A percentile compares a stretch with the other conserved stretches of the same genome.
phyloP scores from a whole-genome alignment of 2,888 invertebrate species.

The Stenodera caucasica region DNA sequence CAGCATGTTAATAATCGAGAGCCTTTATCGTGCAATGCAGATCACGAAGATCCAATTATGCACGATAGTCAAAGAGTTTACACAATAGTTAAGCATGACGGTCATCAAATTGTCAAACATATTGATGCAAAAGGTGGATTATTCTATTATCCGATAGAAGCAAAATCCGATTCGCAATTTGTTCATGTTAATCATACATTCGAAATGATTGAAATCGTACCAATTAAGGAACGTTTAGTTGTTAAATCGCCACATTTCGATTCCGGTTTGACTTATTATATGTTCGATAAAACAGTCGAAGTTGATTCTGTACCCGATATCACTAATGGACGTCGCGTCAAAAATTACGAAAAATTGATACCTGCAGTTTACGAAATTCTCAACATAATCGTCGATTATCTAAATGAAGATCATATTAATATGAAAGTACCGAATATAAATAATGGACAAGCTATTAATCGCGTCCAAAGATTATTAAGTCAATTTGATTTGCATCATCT shows the following conservation, averaged over 20 bases:
- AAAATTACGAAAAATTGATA: constrained; percentile 41
- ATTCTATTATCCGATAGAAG: constrained; percentile 39
- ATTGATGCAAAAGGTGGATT: constrained; percentile 41
- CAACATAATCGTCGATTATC: constrained; percentile 45
- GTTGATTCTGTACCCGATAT: constrained; percentile 41
- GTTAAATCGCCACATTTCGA: constrained; percentile 27
- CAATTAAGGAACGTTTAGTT: constrained; percentile 32
- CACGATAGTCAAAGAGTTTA: constrained; percentile 40
- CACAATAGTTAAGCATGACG: constrained; percentile 33
- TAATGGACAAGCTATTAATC: constrained; percentile 48
- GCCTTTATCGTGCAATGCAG: constrained; percentile 41
- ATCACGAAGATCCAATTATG: constrained; percentile 41
- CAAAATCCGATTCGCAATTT: constrained; percentile 47
- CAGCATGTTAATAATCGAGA: constrained; percentile 41
- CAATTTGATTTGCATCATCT: constrained; percentile 47
- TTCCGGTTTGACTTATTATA: constrained; percentile 42
- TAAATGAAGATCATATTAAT: constrained; percentile 48
- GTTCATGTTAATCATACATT: constrained; percentile 54
- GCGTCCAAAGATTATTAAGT: constrained; percentile 44
- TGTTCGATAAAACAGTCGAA: constrained; percentile 27
- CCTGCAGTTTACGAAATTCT: constrained; percentile 45
- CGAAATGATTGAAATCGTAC: constrained; percentile 38
- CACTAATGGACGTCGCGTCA: constrained; percentile 46
- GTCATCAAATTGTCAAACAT: constrained; percentile 30
- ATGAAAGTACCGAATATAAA: constrained; percentile 46